Percentiles rank a stretch among this genome's conserved stretches.
phyloP scores from a whole-genome alignment of 2,113 vertebrate genomes.

The Rhombomys opimus region DNA sequence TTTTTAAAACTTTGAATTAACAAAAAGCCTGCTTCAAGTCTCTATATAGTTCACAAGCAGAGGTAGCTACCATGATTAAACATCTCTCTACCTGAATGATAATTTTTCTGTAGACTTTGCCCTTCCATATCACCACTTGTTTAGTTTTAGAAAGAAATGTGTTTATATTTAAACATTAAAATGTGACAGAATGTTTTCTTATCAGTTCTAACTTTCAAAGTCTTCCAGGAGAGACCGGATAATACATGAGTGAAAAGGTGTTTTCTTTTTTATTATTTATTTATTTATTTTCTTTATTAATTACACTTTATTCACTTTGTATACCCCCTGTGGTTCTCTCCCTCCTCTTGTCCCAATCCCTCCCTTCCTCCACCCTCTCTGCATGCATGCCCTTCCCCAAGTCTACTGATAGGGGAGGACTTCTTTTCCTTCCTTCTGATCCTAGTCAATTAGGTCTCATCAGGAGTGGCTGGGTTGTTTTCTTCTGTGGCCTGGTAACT shows the following conservation, averaged over 20 bases:
- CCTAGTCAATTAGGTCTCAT: too few relatives aligned
- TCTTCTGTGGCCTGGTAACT: too few relatives aligned
- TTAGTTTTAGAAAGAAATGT: conserved; percentile 70
- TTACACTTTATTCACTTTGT: too few relatives aligned
- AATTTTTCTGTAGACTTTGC: conserved; percentile 45
- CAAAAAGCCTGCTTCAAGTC: conserved; percentile 48
- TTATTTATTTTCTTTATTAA: too few relatives aligned
- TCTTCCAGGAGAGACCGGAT: conserved; percentile 57
- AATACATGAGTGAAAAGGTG: conserved; percentile 36
- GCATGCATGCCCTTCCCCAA: too few relatives aligned
- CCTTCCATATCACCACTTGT: background rate
- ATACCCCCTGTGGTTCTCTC: too few relatives aligned
- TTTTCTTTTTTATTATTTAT: background rate
- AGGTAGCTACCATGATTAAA: conserved; percentile 53
- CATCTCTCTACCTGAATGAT: conserved; percentile 30
- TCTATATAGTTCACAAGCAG: conserved; percentile 14
- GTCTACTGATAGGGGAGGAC: too few relatives aligned
- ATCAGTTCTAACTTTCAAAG: conserved; percentile 42
- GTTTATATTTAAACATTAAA: conserved; percentile 71
- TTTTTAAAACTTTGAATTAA: conserved; percentile 52
- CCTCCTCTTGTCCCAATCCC: too few relatives aligned
- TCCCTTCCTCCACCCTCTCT: too few relatives aligned
- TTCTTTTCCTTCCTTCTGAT: too few relatives aligned
- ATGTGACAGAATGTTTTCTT: conserved; percentile 66
- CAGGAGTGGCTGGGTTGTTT: too few relatives aligned